Base-by-base conservation (phyloP, 2,888 invertebrate species). In the Teleogryllus oceanicus region DNA sequence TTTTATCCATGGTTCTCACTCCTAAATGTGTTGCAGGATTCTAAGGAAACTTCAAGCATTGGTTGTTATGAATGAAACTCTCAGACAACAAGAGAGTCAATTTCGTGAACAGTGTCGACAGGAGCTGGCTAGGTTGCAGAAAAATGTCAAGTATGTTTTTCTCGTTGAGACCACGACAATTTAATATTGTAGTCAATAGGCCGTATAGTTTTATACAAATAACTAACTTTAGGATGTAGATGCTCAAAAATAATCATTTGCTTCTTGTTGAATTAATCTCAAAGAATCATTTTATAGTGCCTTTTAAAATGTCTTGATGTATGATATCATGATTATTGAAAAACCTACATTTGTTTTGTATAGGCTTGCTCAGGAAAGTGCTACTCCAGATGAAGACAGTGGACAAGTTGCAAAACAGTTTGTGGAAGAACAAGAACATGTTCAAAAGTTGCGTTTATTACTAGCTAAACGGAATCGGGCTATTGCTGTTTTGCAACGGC, bases 391-490 rank as follows among this genome's bases (percentile, higher is more conserved):
- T 83, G 82, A 82, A 49, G 82, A 82, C 81, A 81, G 76, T 81
- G 85, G 87, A 78, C 85, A 84, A 75, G 83, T 84, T 62, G 89
- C 90, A 79, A 90, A 90, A 78, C 87, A 92, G 62, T 90, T 92
- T 74, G 90, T 90, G 77, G 90, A 91, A 82, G 90, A 92, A 84
- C 90, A 89, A 84, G 91, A 92, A 85, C 88, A 91, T 16, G 87
- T 94, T 1, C 85, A 86, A 76, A 85, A 85, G 76, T 85, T 93
- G 78, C 89, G 93, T 83, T 86, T 94, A 78, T 92, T 93, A 83
- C 86, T 96, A 84, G 97, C 96, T 0, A 93, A 93, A 84, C 90
- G 92, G 83, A 95, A 94, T 87, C 90, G 95, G 75, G 92, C 92
- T 83, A 92, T 97, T 80, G 92, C 96, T 20, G 90, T 92, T 16